Percentiles rank a stretch among this genome's conserved stretches.
Evolutionary conservation across 2,888 invertebrate species (phyloP).

Genomic region (Phoronis australis): DNA sequence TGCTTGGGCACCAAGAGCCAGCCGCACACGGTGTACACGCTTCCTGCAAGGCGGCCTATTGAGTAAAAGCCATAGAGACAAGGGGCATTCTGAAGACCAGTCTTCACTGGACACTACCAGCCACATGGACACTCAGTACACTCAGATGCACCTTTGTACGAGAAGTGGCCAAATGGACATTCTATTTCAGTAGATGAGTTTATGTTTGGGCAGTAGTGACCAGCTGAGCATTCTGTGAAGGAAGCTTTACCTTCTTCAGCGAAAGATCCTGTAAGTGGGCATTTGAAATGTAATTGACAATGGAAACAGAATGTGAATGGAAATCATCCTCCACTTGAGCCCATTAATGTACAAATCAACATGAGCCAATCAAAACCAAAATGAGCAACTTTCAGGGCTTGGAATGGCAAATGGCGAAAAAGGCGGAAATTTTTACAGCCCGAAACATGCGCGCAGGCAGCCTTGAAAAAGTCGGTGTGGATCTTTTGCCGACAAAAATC

Average conservation of each 20-base stretch:
- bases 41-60: conserved; percentile 13
- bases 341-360: no score
- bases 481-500: no score
- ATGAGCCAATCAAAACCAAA: no score
- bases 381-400: no score
- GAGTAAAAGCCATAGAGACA: conserved; percentile 34
- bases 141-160: conserved; percentile 15
- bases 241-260: conserved; percentile 27
- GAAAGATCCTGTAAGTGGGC: conserved; percentile 26
- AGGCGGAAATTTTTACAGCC: no score
- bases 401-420: no score
- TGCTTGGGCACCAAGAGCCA: conserved; percentile 15
- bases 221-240: conserved; percentile 40
- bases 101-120: not conserved
- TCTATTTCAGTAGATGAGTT: conserved; percentile 8
- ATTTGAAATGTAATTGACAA: not conserved
- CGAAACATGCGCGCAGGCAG: no score
- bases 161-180: conserved; percentile 24
- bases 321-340: no score
- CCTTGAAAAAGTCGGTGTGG: no score
- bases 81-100: no score
- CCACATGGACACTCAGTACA: conserved; percentile 13
- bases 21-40: conserved; percentile 27
- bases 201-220: conserved; percentile 27
- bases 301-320: no score